A percentile compares a stretch with the other conserved stretches of the same genome.
Conservation (phyloP, 2,113 vertebrate genomes). For the Cyanistes caeruleus region DNA sequence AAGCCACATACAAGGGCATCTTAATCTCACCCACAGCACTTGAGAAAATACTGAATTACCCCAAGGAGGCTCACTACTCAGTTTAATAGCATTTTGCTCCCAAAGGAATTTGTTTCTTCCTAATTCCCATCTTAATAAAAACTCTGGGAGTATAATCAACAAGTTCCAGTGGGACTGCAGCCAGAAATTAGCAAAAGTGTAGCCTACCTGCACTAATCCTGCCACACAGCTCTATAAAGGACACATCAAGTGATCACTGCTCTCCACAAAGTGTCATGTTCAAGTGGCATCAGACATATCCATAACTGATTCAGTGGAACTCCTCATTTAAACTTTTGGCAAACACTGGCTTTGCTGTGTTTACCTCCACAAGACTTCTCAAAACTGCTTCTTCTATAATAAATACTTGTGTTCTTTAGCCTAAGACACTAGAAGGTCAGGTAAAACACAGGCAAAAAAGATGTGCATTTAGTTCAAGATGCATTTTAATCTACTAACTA, state of each 20-base stretch:
- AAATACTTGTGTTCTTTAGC: background rate
- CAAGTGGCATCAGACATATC: background rate
- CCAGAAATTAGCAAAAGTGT: background rate
- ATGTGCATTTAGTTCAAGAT: background rate
- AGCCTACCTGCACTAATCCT: background rate
- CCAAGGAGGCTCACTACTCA: background rate
- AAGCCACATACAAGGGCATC: background rate
- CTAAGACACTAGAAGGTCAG: background rate
- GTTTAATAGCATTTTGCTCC: background rate
- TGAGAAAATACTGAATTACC: background rate
- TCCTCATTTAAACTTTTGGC: background rate
- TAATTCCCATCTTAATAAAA: background rate
- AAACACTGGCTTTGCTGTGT: background rate
- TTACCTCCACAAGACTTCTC: background rate
- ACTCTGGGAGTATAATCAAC: background rate
- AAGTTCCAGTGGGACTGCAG: background rate
- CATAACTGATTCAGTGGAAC: background rate
- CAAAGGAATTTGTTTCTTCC: background rate
- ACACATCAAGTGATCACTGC: background rate
- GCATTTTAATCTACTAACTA: background rate
- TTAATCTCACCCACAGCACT: background rate
- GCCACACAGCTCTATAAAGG: background rate
- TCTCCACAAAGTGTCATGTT: background rate
- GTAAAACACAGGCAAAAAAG: background rate
- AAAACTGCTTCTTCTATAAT: background rate